Evolutionary conservation across 2,113 vertebrate genomes (phyloP).

Genomic region (Mugil cephalus): DNA sequence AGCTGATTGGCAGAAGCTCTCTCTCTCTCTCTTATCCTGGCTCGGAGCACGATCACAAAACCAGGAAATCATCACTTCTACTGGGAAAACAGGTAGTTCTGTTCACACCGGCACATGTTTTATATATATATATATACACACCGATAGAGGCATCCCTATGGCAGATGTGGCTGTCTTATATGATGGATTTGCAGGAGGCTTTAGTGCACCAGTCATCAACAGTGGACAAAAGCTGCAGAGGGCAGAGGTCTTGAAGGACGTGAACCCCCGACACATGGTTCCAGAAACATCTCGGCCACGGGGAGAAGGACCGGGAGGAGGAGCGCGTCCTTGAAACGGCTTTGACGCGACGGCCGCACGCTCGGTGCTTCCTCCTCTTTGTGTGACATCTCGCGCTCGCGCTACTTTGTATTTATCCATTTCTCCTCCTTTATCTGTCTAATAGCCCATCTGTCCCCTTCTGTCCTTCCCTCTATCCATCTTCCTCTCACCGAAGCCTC

Average conservation of each 20-base stretch:
- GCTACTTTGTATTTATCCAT: constrained; percentile 52
- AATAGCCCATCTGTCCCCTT: constrained; percentile 29
- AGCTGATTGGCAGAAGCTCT: constrained; percentile 30
- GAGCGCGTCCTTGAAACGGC: constrained; percentile 55
- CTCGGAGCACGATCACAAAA: background rate
- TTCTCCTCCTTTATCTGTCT: constrained; percentile 44
- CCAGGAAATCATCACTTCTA: background rate
- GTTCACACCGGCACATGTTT: background rate
- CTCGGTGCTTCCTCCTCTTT: constrained; percentile 20
- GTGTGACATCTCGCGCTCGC: constrained; percentile 36
- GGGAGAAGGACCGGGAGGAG: constrained; percentile 13
- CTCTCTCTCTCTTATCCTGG: constrained; percentile 10
- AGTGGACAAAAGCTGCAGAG: constrained; percentile 15
- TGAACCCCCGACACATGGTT: constrained; percentile 49
- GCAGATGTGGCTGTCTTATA: background rate
- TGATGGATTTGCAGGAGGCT: background rate
- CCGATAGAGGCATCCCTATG: background rate
- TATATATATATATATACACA: too few species aligned
- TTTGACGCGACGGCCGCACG: constrained; percentile 35
- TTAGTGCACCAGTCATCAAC: background rate
- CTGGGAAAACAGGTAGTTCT: background rate
- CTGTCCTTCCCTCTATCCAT: constrained; percentile 36
- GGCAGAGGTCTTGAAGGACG: constrained; percentile 47
- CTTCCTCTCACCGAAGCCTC: constrained; percentile 21
- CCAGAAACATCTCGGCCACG: constrained; percentile 31